Conservation (phyloP, 2,888 invertebrate genomes). For the Bombylius discolor region DNA sequence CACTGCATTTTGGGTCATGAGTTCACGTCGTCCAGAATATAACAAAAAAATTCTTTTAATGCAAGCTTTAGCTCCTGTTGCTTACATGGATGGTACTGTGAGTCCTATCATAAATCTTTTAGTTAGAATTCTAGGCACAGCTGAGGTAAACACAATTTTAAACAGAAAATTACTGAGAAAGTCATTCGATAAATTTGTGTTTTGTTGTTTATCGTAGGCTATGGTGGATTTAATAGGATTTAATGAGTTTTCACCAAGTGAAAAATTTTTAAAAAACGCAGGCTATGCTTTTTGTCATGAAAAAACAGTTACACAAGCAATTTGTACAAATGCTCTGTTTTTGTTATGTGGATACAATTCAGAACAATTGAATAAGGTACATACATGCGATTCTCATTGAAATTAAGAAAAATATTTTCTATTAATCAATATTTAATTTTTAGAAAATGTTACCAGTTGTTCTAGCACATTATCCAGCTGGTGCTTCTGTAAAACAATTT, state of each 20-base stretch:
- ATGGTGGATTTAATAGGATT: conserved; percentile 6
- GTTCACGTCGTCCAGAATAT: conserved; percentile 33
- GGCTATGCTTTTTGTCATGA: conserved; percentile 34
- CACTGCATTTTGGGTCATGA: conserved; percentile 37
- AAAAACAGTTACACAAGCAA: conserved; percentile 36
- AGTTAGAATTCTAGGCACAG: background rate
- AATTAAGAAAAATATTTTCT: background rate
- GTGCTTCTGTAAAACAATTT: conserved; percentile 35
- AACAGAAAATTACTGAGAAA: background rate
- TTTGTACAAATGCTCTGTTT: conserved; percentile 47
- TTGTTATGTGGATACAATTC: conserved; percentile 36
- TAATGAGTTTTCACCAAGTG: conserved; percentile 15
- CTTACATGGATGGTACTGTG: conserved; percentile 35
- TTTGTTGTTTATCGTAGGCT: background rate
- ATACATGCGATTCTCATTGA: background rate
- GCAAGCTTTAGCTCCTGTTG: conserved; percentile 41
- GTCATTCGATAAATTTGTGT: background rate
- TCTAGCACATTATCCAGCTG: conserved; percentile 36
- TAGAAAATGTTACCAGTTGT: conserved; percentile 38
- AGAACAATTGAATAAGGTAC: conserved; percentile 25
- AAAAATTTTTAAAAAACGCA: background rate
- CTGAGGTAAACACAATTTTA: background rate
- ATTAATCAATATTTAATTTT: conserved; percentile 11
- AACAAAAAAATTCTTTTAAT: conserved; percentile 35
- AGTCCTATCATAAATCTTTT: conserved; percentile 24